A percentile compares a stretch with the other conserved stretches of the same genome.
Evolutionary conservation across 2,113 vertebrate species (phyloP).

Genomic region (Xiphophorus hellerii): DNA sequence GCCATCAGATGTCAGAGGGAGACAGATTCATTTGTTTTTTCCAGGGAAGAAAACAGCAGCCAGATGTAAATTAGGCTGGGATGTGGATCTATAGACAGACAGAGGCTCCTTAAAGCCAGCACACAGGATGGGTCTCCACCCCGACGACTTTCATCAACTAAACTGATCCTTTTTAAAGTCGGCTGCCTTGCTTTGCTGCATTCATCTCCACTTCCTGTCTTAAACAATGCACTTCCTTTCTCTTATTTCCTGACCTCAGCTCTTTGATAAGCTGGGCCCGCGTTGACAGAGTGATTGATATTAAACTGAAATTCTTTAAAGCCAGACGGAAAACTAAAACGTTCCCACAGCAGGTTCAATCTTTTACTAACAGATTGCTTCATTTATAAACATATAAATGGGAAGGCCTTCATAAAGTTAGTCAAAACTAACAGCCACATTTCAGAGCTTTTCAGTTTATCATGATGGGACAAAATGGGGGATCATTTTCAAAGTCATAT

Average conservation of each 20-base stretch:
- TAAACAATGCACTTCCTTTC: slow-evolving; percentile 61
- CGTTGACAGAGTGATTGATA: slow-evolving; percentile 28
- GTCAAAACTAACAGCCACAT: too few relatives aligned
- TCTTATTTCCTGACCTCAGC: slow-evolving; percentile 24
- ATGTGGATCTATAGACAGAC: slow-evolving; percentile 35
- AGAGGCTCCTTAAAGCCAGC: background rate
- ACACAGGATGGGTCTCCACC: slow-evolving; percentile 59
- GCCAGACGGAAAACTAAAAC: background rate
- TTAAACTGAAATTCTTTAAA: slow-evolving; percentile 2
- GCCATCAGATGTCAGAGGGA: background rate
- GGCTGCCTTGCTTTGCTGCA: slow-evolving; percentile 17
- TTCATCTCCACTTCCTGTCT: slow-evolving; percentile 56
- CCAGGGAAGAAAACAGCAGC: background rate
- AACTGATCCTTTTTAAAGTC: slow-evolving; percentile 27
- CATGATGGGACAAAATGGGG: too few relatives aligned
- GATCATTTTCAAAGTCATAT: too few relatives aligned
- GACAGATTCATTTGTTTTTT: background rate
- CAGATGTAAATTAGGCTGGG: slow-evolving; percentile 10
- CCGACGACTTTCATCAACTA: slow-evolving; percentile 40
- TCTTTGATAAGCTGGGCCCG: background rate
- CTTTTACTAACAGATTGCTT: background rate
- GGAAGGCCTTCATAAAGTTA: too few relatives aligned
- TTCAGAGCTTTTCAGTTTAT: too few relatives aligned
- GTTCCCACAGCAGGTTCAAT: background rate
- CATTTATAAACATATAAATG: background rate